Evolutionary conservation across 1,140 invertebrate genomes (phyloP).

Genomic region (Drosophila parvula): DNA sequence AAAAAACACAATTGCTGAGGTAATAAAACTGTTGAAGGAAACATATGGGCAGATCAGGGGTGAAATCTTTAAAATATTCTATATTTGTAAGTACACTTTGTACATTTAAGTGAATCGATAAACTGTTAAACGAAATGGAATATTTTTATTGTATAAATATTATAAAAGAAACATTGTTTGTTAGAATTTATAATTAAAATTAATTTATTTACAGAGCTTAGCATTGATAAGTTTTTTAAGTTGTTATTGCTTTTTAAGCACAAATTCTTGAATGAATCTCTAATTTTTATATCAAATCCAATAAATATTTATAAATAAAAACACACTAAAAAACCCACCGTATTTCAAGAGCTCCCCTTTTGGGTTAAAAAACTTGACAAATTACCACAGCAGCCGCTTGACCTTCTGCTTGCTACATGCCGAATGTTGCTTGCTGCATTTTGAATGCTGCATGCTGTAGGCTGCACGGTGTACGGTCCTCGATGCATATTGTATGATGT

Average conservation of each 20-base stretch:
- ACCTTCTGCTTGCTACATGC: conserved; percentile 47
- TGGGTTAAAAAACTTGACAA: conserved; percentile 78
- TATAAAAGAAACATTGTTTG: too few relatives aligned
- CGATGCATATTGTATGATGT: conserved; percentile 2
- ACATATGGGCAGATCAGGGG: neutral
- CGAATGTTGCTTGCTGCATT: conserved; percentile 28
- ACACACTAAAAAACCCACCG: neutral
- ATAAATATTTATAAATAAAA: neutral
- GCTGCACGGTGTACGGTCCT: conserved; percentile 8
- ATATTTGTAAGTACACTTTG: too few relatives aligned
- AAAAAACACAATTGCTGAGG: neutral
- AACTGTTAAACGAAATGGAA: too few relatives aligned
- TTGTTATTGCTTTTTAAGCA: too few relatives aligned
- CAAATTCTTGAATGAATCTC: too few relatives aligned
- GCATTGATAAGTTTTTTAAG: too few relatives aligned
- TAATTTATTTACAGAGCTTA: neutral
- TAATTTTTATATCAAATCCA: neutral
- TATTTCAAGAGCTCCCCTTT: conserved; percentile 2
- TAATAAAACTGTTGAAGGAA: conserved; percentile 14
- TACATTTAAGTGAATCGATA: too few relatives aligned
- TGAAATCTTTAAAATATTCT: neutral
- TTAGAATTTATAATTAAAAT: neutral
- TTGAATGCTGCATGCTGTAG: conserved; percentile 26
- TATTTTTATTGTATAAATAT: too few relatives aligned
- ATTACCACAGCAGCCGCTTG: conserved; percentile 70